Conservation (phyloP, 2,888 invertebrate genomes). For the Petrolisthes cinctipes region DNA sequence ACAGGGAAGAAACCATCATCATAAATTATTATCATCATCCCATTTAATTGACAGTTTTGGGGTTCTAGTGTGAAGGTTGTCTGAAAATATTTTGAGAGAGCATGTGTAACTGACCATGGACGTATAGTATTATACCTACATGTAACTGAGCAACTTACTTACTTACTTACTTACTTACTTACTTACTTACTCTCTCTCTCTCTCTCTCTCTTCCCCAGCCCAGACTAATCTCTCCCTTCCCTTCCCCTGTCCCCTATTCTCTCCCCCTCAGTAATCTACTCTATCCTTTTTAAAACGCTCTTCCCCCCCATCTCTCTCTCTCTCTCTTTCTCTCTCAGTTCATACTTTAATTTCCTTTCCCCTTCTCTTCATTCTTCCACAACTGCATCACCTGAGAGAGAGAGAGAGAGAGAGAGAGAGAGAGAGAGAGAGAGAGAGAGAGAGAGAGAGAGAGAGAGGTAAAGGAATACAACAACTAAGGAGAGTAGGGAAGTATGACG, state of each 20-base stretch:
- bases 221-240: neutral
- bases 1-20: no score
- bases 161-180: no score
- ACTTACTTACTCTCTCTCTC: neutral
- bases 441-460: conserved; percentile 2
- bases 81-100: no score
- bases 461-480: neutral
- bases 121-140: no score
- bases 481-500: neutral
- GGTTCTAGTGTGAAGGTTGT: no score
- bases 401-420: conserved; percentile 5
- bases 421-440: conserved; percentile 11
- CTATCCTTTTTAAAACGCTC: neutral
- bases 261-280: neutral
- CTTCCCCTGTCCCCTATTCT: neutral
- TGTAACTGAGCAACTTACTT: no score
- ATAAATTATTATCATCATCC: no score
- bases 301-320: neutral
- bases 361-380: neutral
- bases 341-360: neutral
- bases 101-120: no score
- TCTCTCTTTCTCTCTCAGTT: neutral
- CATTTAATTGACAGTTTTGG: no score
- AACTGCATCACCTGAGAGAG: neutral
- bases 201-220: neutral